Base-by-base conservation (phyloP, 2,888 invertebrate species). In the Isoperla grammatica region DNA sequence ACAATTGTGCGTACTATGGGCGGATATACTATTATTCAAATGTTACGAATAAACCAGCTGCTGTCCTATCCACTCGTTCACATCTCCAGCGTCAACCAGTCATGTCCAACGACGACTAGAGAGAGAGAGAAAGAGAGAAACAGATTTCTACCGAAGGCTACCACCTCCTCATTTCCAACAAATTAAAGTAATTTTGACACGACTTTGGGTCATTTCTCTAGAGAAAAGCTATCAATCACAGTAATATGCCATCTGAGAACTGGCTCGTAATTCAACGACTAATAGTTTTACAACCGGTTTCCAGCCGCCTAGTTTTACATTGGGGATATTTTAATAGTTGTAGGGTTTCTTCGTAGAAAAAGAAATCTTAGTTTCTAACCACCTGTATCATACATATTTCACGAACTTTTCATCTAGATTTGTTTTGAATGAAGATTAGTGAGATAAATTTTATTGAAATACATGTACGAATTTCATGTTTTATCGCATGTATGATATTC, bases 261-360 rank as follows among this genome's bases (percentile, higher is more conserved):
- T 12, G 19, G 12, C 39, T 9, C 39, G 37, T 53, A 53, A 53
- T 53, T 53, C 53, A 53, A 53, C 15, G 17, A 19, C 53, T 17
- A 53, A 37, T 53, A 53, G 53, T 53, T 53, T 53, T 37, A 53
- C 53, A 53, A 53, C 53, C 53, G 53, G 53, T 53, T 53, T 53
- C 53, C 6, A 9, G 19, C 17, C 37, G 15, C 37, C 15, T 53
- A 53, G 29, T 53, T 53, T 53, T 19, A 53, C 39, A 53, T 19
- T 37, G 37, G 35, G 37, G 39, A 39, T 53, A 53, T 53, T 37
- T 53, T 8, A 4, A 4, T 29, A 4, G 29, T 29, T 8, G n/a
- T n/a, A n/a, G n/a, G 17, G 45, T 17, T 45, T 4, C 17, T 45
- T n/a, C 45, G 4, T 50, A 23, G 6, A 23, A 17, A 50, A 50